A percentile compares a stretch with the other conserved stretches of the same genome.
phyloP scores from a whole-genome alignment of 30 jellyfish, hydroid and myxozoan genomes.

The Haliclystus octoradiatus region DNA sequence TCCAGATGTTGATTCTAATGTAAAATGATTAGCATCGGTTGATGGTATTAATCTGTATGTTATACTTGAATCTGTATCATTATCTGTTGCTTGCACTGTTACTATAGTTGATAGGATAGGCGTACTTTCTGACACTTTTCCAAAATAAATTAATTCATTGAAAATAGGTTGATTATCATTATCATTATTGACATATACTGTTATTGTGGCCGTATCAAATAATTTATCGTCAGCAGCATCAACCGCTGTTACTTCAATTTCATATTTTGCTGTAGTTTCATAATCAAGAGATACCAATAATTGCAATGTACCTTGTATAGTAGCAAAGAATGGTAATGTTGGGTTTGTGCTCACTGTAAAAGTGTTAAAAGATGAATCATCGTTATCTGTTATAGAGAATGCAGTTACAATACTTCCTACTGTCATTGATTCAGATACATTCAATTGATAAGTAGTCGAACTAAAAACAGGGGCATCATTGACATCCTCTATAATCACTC shows the following conservation, averaged over 20 bases:
- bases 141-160: background rate
- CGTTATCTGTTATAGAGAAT: background rate
- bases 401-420: background rate
- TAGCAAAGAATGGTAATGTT: no score
- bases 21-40: background rate
- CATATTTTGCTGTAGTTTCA: background rate
- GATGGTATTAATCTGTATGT: background rate
- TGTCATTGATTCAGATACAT: background rate
- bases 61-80: background rate
- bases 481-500: background rate
- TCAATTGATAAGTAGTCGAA: background rate
- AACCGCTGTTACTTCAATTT: background rate
- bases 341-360: background rate
- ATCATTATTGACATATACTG: background rate
- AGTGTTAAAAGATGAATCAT: no score
- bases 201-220: background rate
- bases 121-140: background rate
- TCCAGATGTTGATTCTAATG: background rate
- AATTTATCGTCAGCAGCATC: background rate
- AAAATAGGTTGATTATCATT: background rate
- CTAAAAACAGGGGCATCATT: background rate
- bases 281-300: background rate
- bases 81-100: background rate
- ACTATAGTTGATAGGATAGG: background rate
- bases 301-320: no score